Evolutionary conservation across 2,113 vertebrate species (phyloP).

Genomic region (Coregonus clupeaformis): DNA sequence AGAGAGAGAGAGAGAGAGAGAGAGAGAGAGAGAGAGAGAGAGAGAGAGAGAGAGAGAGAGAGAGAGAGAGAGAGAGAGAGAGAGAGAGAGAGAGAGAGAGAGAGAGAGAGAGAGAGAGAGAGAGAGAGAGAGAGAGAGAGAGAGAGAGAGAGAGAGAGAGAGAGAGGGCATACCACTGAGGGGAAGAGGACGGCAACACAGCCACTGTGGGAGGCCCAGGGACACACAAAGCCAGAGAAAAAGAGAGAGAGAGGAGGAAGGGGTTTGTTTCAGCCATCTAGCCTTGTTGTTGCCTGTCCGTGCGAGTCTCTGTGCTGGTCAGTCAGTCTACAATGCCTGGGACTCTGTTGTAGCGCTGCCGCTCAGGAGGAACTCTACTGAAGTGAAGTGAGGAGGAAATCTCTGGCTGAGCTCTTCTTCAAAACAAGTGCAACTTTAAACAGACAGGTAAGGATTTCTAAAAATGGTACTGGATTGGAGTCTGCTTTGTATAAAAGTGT

Average conservation of each 20-base stretch:
- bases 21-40: too few species aligned
- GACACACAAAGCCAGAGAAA: constrained; percentile 29
- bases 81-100: too few species aligned
- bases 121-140: constrained; percentile 10
- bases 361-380: too few species aligned
- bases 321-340: not conserved
- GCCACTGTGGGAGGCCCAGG: not conserved
- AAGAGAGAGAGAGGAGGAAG: constrained; percentile 1
- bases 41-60: too few species aligned
- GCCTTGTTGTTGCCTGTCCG: constrained; percentile 19
- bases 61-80: too few species aligned
- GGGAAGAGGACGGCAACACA: not conserved
- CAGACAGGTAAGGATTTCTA: too few species aligned
- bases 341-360: not conserved
- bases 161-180: not conserved
- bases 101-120: not conserved
- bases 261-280: constrained; percentile 12
- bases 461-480: too few species aligned
- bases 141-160: constrained; percentile 3
- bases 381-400: too few species aligned
- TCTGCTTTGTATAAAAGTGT: too few species aligned
- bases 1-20: too few species aligned
- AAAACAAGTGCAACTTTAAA: too few species aligned
- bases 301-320: constrained; percentile 7
- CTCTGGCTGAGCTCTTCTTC: too few species aligned